Percentiles rank a stretch among this genome's conserved stretches.
These are phyloP conservation scores for Ceyx margarethae DNA, from an alignment of 2,113 vertebrate genomes.

Conservation along the genomic window DNA sequence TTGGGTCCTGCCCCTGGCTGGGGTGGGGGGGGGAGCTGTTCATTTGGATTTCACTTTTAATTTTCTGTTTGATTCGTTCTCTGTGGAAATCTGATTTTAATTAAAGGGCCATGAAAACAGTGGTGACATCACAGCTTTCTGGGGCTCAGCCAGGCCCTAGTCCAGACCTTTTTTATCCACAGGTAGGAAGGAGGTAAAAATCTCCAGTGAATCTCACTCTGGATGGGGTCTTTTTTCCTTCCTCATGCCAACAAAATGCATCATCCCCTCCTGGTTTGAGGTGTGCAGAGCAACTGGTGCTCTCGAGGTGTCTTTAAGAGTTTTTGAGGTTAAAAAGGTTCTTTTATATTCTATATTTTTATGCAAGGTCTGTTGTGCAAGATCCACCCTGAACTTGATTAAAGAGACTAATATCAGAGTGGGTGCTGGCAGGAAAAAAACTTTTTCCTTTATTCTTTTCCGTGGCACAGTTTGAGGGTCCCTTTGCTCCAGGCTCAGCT, in stretches of 20 bases:
- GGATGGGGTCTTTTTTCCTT: not conserved
- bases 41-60: not conserved
- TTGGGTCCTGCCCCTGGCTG: not conserved
- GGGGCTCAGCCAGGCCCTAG: not conserved
- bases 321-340: not conserved
- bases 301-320: not conserved
- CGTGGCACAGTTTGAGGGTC: not conserved
- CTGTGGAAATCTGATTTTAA: conserved; percentile 4
- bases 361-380: not conserved
- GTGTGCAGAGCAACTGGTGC: not conserved
- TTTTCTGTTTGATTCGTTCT: not conserved
- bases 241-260: not conserved
- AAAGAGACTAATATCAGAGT: not conserved
- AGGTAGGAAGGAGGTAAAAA: not conserved
- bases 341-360: not conserved
- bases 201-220: not conserved
- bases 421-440: not conserved
- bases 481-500: not conserved
- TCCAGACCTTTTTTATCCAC: not conserved
- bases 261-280: not conserved
- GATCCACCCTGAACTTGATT: not conserved
- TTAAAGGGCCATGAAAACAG: not conserved
- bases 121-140: not conserved
- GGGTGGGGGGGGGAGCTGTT: not conserved
- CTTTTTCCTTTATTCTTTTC: not conserved